A percentile compares a stretch with the other conserved stretches of the same genome.
Evolutionary conservation across 2,113 vertebrate genomes (phyloP).

Genomic region (Laticauda colubrina): DNA sequence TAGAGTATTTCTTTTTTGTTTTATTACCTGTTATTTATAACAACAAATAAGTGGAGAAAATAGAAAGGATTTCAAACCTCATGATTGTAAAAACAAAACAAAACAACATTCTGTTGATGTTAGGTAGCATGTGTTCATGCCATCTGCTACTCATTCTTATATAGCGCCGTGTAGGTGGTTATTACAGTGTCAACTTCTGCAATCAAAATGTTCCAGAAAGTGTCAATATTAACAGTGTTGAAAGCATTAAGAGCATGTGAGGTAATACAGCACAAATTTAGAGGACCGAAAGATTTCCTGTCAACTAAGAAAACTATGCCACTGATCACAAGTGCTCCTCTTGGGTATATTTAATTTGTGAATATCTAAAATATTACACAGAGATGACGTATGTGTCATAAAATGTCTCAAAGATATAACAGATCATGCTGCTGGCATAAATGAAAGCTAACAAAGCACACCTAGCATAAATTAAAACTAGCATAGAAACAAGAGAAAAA

Average conservation of each 20-base stretch:
- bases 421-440: neutral
- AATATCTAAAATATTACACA: neutral
- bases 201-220: neutral
- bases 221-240: neutral
- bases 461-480: neutral
- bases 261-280: neutral
- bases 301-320: neutral
- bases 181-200: slow-evolving; percentile 9
- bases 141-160: slow-evolving; percentile 46
- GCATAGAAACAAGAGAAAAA: neutral
- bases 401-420: neutral
- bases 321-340: neutral
- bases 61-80: neutral
- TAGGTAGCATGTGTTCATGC: slow-evolving; percentile 33
- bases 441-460: neutral
- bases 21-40: neutral
- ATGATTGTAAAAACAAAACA: neutral
- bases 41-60: neutral
- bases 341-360: neutral
- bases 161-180: neutral
- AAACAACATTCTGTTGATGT: neutral
- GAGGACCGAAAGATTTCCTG: neutral
- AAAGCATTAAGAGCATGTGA: slow-evolving; percentile 18
- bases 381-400: neutral
- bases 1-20: neutral